Conservation (phyloP, 1,140 invertebrate species). For the Varroa destructor region DNA sequence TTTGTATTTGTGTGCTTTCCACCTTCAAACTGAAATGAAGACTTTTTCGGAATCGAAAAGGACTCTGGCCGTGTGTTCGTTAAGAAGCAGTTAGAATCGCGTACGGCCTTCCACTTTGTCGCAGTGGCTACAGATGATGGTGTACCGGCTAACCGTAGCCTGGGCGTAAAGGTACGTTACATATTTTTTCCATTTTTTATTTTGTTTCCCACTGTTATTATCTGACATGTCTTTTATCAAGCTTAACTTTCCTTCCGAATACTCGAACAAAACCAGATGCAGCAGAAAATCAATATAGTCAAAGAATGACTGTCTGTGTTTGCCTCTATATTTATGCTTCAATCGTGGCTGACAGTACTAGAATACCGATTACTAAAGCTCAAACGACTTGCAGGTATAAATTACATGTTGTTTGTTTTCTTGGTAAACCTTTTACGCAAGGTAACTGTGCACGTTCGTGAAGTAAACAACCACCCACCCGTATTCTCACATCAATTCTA, state of each 20-base stretch:
- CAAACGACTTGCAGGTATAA: too few relatives aligned
- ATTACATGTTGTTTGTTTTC: background rate
- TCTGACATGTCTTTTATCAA: too few relatives aligned
- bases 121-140: slow-evolving; percentile 42
- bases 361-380: too few relatives aligned
- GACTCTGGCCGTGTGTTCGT: slow-evolving; percentile 36
- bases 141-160: slow-evolving; percentile 36
- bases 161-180: slow-evolving; percentile 33
- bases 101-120: slow-evolving; percentile 39
- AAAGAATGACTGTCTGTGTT: too few relatives aligned
- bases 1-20: too few relatives aligned
- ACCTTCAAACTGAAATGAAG: slow-evolving; percentile 14
- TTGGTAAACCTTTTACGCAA: slow-evolving; percentile 36
- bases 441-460: slow-evolving; percentile 39
- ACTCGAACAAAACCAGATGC: too few relatives aligned
- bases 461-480: slow-evolving; percentile 43
- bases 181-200: too few relatives aligned
- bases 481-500: slow-evolving; percentile 39
- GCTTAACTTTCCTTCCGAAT: too few relatives aligned
- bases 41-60: slow-evolving; percentile 37
- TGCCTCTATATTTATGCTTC: too few relatives aligned
- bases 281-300: too few relatives aligned
- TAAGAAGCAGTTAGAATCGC: slow-evolving; percentile 37
- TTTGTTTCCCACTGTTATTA: too few relatives aligned
- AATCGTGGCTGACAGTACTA: too few relatives aligned